Percentiles rank a stretch among this genome's conserved stretches.
These are phyloP conservation scores for Pangasianodon gigas DNA, from an alignment of 2,113 vertebrate species.

Conservation along the genomic window DNA sequence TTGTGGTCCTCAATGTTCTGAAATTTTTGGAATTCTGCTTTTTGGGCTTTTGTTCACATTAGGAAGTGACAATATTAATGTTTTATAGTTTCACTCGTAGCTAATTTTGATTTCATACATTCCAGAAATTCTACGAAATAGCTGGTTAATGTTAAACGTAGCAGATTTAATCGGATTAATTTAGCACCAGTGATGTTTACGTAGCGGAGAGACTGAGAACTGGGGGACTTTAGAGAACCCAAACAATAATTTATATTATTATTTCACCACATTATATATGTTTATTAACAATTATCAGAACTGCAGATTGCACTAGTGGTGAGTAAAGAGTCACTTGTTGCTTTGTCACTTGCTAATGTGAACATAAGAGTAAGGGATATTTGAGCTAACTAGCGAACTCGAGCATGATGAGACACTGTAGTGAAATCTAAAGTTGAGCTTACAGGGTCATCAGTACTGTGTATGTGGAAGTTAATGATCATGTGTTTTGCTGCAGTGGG, in stretches of 20 bases:
- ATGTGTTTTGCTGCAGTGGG: neutral
- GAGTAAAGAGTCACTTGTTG: neutral
- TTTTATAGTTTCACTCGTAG: neutral
- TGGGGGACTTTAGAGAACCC: neutral
- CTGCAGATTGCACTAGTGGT: neutral
- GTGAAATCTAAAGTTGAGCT: neutral
- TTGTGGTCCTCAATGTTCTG: neutral
- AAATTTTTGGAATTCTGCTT: neutral
- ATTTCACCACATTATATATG: neutral
- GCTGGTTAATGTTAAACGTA: neutral
- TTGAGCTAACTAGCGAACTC: neutral
- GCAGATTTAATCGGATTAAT: neutral
- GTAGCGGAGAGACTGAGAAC: neutral
- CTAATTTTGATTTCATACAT: neutral
- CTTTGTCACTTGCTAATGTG: neutral
- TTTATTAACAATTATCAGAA: too few relatives aligned
- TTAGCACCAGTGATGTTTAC: neutral
- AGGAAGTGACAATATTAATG: neutral
- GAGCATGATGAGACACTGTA: neutral
- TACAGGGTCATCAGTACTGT: neutral
- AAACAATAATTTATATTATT: neutral
- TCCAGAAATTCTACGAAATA: neutral
- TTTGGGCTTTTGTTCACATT: neutral
- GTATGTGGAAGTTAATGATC: neutral
- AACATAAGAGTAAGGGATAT: neutral